phyloP scores from a whole-genome alignment of 2,113 vertebrate genomes.

The Varanus komodoensis region DNA sequence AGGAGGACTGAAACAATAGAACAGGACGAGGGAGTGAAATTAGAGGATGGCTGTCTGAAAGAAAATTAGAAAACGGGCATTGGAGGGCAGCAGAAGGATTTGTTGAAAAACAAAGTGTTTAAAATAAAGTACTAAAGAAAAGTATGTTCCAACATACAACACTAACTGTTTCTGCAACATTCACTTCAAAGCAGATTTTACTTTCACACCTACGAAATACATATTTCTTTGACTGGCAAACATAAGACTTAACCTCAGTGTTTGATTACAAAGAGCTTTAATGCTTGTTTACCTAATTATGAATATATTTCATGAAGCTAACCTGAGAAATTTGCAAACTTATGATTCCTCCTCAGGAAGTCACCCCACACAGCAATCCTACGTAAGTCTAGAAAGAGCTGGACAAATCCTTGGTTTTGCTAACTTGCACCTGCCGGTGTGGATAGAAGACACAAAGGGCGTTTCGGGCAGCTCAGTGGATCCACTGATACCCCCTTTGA shows the following conservation, averaged over 20 bases:
- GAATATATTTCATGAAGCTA: not conserved
- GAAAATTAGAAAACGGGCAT: not conserved
- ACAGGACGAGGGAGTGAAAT: not conserved
- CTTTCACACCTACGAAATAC: not conserved
- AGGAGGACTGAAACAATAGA: not conserved
- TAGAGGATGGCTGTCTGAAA: not conserved
- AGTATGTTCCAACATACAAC: not conserved
- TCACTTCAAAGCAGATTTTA: not conserved
- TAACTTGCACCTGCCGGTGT: too few relatives aligned
- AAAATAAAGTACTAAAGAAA: not conserved
- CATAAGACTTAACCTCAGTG: not conserved
- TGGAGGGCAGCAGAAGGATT: not conserved
- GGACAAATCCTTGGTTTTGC: too few relatives aligned
- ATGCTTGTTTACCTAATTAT: not conserved
- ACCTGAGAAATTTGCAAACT: too few relatives aligned
- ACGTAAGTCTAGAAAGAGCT: too few relatives aligned
- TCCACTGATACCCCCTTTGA: too few relatives aligned
- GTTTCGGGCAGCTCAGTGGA: too few relatives aligned
- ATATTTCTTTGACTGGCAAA: not conserved
- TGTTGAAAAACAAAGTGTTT: not conserved
- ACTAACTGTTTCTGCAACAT: not conserved
- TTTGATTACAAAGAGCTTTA: not conserved
- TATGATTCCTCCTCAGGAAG: too few relatives aligned
- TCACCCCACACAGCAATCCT: too few relatives aligned
- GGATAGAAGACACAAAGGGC: too few relatives aligned